These are phyloP conservation scores for Chesias legatella DNA, from an alignment of 2,888 invertebrate genomes.

Conservation along the genomic window DNA sequence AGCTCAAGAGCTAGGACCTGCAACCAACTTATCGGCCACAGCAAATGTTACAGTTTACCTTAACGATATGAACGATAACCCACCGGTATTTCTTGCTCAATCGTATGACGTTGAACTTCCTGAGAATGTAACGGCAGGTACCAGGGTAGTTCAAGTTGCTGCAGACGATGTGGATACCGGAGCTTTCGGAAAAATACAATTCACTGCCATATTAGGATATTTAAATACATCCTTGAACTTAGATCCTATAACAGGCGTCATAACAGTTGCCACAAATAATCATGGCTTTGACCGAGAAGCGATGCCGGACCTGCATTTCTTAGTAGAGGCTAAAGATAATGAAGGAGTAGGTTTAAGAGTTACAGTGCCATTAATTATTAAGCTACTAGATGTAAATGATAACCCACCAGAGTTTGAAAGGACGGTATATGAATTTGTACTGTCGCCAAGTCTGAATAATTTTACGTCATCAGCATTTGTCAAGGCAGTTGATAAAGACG, in stretches of 20 bases:
- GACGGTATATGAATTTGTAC: constrained; percentile 88
- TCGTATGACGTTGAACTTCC: constrained; percentile 87
- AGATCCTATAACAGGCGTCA: constrained; percentile 88
- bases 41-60: constrained; percentile 90
- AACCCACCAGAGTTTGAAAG: constrained; percentile 92
- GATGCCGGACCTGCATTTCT: constrained; percentile 87
- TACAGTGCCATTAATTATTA: constrained; percentile 86
- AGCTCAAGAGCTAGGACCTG: constrained; percentile 90
- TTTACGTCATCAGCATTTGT: constrained; percentile 90
- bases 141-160: constrained; percentile 86
- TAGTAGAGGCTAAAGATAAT: constrained; percentile 93
- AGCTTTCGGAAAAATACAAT: constrained; percentile 87
- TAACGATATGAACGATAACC: constrained; percentile 93
- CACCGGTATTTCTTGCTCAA: constrained; percentile 87
- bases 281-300: constrained; percentile 91
- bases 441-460: constrained; percentile 86
- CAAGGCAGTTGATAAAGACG: constrained; percentile 91
- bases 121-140: constrained; percentile 89
- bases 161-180: constrained; percentile 92
- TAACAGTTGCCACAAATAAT: constrained; percentile 88
- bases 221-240: constrained; percentile 89
- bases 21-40: constrained; percentile 85
- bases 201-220: constrained; percentile 87
- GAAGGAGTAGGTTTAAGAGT: constrained; percentile 89
- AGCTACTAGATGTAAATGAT: constrained; percentile 91